Evolutionary conservation across 2,797 vertebrate species (phyloP).

Genomic region (Schizopygopsis pylzovi): DNA sequence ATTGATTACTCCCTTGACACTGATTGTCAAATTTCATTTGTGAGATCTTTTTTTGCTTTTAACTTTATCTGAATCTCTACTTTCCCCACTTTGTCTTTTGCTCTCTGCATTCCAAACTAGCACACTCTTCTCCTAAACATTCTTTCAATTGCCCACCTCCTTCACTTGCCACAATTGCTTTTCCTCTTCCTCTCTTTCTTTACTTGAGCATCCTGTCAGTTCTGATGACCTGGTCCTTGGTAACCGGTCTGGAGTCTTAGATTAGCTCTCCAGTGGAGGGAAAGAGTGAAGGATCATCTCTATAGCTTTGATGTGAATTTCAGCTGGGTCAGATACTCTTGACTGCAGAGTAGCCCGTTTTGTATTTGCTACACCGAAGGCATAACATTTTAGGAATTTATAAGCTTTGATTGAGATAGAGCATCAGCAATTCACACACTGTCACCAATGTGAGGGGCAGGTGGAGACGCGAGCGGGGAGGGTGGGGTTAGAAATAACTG

Average conservation of each 20-base stretch:
- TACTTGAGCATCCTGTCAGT: constrained; percentile 31
- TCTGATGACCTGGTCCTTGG: constrained; percentile 42
- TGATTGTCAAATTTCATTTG: background rate
- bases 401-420: constrained; percentile 32
- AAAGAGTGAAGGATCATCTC: constrained; percentile 41
- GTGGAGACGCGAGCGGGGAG: background rate
- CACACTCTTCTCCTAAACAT: background rate
- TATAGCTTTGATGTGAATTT: constrained; percentile 41
- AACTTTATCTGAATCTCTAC: background rate
- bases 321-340: constrained; percentile 37
- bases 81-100: background rate
- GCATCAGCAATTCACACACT: constrained; percentile 2
- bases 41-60: background rate
- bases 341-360: constrained; percentile 15
- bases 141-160: background rate
- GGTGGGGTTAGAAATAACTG: background rate
- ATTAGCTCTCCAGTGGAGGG: constrained; percentile 36
- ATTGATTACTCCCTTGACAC: background rate
- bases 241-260: constrained; percentile 45
- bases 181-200: constrained; percentile 35
- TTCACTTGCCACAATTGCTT: constrained; percentile 31
- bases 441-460: constrained; percentile 15
- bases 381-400: constrained; percentile 32
- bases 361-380: constrained; percentile 16
- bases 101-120: background rate